Base-by-base conservation (phyloP, 1,140 invertebrate genomes). In the Polypedilum pembai region DNA sequence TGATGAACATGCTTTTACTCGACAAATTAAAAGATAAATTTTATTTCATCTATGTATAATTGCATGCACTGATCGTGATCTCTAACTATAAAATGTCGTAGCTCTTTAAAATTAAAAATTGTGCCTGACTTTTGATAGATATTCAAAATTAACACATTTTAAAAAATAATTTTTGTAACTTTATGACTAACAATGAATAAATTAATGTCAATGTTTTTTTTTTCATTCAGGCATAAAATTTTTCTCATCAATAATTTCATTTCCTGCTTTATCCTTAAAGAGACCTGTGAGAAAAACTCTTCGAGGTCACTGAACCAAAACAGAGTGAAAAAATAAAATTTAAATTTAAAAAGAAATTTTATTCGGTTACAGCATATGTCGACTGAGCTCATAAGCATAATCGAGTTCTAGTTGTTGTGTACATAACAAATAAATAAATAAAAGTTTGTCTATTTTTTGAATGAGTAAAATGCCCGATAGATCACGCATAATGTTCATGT, bases 371-470 rank as follows among this genome's bases (percentile, higher is more conserved):
- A 56, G 45, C 45, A 56, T 56, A 56, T 56, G 45, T n/a, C 15
- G 24, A n/a, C 5, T 33, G 24, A 3, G 24, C 24, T 33, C 5
- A 33, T 33, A 33, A 33, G 24, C 24, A 33, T 33, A 33, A 33
- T 33, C 24, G 24, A 33, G 24, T 33, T 33, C 5, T 33, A n/a
- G n/a, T 33, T 33, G 24, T 56, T 56, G 45, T 56, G n/a, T 15
- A 56, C 45, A 56, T n/a, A n/a, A 56, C n/a, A 12, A 56, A 56
- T 56, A 15, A 45, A 56, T 56, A 56, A 56, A 56, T 56, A 56
- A 12, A 56, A 33, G 24, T 33, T 5, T 33, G 24, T 33, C 24
- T 33, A 56, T 56, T 56, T 56, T 56, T 56, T 56, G n/a, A 12
- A 56, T 56, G 45, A 56, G 45, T 12, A 12, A 56, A 56, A 56